Evolutionary conservation across 35 echinoderm and acorn worm genomes (phyloP).

Genomic region (Ophioderma brevispina): DNA sequence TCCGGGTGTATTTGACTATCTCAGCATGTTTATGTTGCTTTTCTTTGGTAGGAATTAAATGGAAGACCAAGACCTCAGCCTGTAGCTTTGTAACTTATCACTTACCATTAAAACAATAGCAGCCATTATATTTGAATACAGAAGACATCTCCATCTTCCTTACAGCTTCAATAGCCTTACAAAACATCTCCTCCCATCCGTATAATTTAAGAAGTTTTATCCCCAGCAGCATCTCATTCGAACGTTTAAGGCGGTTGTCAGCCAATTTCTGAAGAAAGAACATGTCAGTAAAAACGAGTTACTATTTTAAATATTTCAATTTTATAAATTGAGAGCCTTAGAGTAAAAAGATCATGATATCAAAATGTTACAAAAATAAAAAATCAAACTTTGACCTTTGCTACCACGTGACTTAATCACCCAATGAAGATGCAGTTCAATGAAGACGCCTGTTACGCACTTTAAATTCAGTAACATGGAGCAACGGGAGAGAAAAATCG

Average conservation of each 20-base stretch:
- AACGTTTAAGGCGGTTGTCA: constrained; percentile 38
- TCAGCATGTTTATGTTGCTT: too few species aligned
- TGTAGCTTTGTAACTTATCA: not conserved
- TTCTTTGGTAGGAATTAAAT: too few species aligned
- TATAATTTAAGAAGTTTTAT: constrained; percentile 68
- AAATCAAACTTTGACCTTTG: not conserved
- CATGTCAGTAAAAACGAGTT: not conserved
- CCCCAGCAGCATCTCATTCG: constrained; percentile 53
- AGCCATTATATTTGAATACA: constrained; percentile 21
- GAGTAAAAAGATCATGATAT: not conserved
- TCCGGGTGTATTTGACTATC: too few species aligned
- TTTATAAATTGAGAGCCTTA: not conserved
- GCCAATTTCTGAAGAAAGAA: not conserved
- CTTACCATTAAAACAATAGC: too few species aligned
- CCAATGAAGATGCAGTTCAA: not conserved
- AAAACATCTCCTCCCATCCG: constrained; percentile 51
- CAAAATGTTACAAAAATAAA: not conserved
- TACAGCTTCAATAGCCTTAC: constrained; percentile 20
- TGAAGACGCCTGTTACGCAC: too few species aligned
- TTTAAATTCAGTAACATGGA: too few species aligned
- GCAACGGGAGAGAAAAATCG: too few species aligned
- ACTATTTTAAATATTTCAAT: not conserved
- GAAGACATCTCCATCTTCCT: constrained; percentile 11
- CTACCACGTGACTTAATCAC: not conserved
- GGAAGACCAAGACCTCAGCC: too few species aligned